A percentile compares a stretch with the other conserved stretches of the same genome.
Evolutionary conservation across 2,113 vertebrate species (phyloP).

Genomic region (Choloepus hoffmanni): DNA sequence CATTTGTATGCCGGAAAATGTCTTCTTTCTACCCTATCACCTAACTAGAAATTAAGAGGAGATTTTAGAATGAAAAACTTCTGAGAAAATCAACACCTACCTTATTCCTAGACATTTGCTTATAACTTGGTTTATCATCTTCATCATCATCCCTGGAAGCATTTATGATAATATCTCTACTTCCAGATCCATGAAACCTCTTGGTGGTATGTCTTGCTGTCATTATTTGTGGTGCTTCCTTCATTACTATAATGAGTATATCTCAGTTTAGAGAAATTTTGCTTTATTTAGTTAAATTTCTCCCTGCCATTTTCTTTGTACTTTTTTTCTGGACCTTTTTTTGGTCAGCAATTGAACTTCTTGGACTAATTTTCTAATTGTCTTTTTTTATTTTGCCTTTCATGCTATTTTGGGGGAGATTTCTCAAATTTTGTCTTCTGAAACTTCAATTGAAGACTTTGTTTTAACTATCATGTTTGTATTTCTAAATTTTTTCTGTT

Average conservation of each 20-base stretch:
- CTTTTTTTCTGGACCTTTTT: not conserved
- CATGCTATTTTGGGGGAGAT: not conserved
- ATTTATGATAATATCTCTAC: not conserved
- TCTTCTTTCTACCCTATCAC: not conserved
- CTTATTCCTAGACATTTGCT: not conserved
- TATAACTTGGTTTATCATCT: not conserved
- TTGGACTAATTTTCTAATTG: not conserved
- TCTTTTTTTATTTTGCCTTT: constrained; percentile 3
- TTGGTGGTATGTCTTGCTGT: not conserved
- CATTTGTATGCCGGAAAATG: not conserved
- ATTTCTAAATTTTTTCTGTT: not conserved
- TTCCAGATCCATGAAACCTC: not conserved
- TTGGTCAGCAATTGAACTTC: not conserved
- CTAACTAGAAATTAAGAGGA: not conserved
- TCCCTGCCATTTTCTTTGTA: constrained; percentile 11
- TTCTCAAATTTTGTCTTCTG: constrained; percentile 29
- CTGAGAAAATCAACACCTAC: not conserved
- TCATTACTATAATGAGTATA: not conserved
- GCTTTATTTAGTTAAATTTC: not conserved
- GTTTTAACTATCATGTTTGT: not conserved
- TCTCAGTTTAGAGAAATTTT: constrained; percentile 27
- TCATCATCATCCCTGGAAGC: not conserved
- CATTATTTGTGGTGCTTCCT: not conserved
- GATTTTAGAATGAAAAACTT: not conserved
- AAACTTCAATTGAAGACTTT: not conserved